phyloP scores from a whole-genome alignment of 1,140 invertebrate species.

The Hylaeus anthracinus region DNA sequence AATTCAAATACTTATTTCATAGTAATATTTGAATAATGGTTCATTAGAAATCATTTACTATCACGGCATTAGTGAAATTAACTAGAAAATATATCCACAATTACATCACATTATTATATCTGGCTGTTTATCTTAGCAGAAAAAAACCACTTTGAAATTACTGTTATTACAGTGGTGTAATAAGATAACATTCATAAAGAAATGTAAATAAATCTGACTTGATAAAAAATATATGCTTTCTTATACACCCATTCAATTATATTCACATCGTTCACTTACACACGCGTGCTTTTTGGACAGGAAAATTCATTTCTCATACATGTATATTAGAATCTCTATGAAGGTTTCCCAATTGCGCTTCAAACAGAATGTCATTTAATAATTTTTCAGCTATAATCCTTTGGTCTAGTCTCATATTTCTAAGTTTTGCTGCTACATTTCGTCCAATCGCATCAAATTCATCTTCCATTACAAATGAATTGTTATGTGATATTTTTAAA shows the following conservation, averaged over 20 bases:
- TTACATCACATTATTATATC: constrained; percentile 25
- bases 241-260: constrained; percentile 10
- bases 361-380: constrained; percentile 78
- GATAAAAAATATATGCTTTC: constrained; percentile 30
- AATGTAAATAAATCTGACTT: constrained; percentile 15
- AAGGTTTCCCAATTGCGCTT: constrained; percentile 78
- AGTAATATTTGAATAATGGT: constrained; percentile 14
- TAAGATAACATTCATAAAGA: constrained; percentile 19
- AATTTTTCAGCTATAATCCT: constrained; percentile 79
- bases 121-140: background rate
- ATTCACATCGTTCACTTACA: constrained; percentile 21
- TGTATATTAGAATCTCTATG: constrained; percentile 78
- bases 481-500: constrained; percentile 71
- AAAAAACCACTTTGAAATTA: constrained; percentile 9
- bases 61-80: background rate
- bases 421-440: constrained; percentile 78
- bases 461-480: constrained; percentile 72
- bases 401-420: constrained; percentile 78
- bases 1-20: constrained; percentile 24
- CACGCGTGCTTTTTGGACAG: background rate
- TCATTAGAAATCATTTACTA: background rate
- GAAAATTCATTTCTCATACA: constrained; percentile 62
- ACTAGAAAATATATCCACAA: constrained; percentile 28
- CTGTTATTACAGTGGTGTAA: constrained; percentile 3
- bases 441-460: constrained; percentile 78